Evolutionary conservation across 2,797 vertebrate genomes (phyloP).

Genomic region (Mus caroli): DNA sequence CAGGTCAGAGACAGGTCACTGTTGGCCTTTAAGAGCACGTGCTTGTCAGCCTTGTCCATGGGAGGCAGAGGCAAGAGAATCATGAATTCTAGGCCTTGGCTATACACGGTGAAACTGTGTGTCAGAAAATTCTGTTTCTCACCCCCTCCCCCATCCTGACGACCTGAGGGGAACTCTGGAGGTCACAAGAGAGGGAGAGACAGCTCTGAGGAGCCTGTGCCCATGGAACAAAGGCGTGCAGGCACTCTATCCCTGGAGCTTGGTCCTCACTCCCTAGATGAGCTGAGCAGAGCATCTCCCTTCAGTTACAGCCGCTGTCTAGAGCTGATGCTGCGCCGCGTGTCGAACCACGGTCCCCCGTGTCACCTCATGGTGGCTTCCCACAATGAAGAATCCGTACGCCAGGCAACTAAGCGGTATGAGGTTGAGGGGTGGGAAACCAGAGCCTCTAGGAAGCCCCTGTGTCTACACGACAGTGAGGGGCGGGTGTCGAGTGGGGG

Average conservation of each 20-base stretch:
- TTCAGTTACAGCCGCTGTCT: constrained; percentile 92
- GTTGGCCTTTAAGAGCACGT: background rate
- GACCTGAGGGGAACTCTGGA: background rate
- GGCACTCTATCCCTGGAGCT: background rate
- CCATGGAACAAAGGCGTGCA: too few relatives aligned
- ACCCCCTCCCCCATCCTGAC: background rate
- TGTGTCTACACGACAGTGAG: background rate
- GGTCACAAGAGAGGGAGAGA: background rate
- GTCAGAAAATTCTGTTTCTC: background rate
- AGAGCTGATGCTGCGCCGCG: constrained; percentile 90
- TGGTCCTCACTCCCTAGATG: accelerated
- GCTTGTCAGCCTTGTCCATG: too few relatives aligned
- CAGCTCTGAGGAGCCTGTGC: background rate
- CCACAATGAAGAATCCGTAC: constrained; percentile 94
- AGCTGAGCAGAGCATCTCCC: background rate
- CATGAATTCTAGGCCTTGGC: background rate
- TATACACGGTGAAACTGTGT: background rate
- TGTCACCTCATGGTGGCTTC: constrained; percentile 94
- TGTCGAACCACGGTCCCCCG: constrained; percentile 86
- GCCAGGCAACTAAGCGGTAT: constrained; percentile 89
- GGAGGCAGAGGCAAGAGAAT: background rate
- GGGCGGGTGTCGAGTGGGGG: background rate
- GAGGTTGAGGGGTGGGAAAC: background rate
- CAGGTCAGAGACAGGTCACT: background rate
- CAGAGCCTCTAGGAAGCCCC: background rate